Conservation (phyloP, 2,113 vertebrate genomes). For the Phylloscopus whistleri region DNA sequence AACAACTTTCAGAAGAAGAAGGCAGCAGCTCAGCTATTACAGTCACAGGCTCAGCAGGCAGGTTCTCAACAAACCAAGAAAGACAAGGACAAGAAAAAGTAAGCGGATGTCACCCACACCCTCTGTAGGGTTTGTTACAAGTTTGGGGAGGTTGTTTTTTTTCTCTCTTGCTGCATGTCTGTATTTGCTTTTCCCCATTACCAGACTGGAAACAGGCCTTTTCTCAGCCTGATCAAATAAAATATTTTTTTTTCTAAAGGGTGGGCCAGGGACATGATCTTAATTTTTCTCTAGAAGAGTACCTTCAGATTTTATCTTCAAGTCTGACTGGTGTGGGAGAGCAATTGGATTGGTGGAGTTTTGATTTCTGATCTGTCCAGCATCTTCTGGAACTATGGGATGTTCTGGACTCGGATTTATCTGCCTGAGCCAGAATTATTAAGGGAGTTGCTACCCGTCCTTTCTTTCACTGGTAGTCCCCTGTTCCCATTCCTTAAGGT, state of each 20-base stretch:
- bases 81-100: slow-evolving; percentile 90
- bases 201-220: slow-evolving; percentile 66
- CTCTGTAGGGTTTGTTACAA: slow-evolving; percentile 27
- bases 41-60: slow-evolving; percentile 82
- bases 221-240: slow-evolving; percentile 56
- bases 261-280: slow-evolving; percentile 51
- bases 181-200: slow-evolving; percentile 62
- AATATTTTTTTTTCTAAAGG: slow-evolving; percentile 67
- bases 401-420: neutral
- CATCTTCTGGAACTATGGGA: neutral
- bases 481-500: neutral
- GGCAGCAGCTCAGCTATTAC: slow-evolving; percentile 78
- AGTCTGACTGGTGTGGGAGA: slow-evolving; percentile 17
- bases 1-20: slow-evolving; percentile 83
- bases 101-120: slow-evolving; percentile 63
- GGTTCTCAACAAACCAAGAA: slow-evolving; percentile 84
- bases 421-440: neutral
- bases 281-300: slow-evolving; percentile 54
- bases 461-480: neutral
- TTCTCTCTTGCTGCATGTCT: slow-evolving; percentile 68
- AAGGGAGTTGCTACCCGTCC: neutral
- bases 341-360: neutral
- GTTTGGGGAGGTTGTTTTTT: slow-evolving; percentile 11
- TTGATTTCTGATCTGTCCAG: neutral
- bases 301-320: neutral